Percentiles rank a stretch among this genome's conserved stretches.
phyloP scores from a whole-genome alignment of 1,140 invertebrate genomes.

The Drosophila ohnishii region DNA sequence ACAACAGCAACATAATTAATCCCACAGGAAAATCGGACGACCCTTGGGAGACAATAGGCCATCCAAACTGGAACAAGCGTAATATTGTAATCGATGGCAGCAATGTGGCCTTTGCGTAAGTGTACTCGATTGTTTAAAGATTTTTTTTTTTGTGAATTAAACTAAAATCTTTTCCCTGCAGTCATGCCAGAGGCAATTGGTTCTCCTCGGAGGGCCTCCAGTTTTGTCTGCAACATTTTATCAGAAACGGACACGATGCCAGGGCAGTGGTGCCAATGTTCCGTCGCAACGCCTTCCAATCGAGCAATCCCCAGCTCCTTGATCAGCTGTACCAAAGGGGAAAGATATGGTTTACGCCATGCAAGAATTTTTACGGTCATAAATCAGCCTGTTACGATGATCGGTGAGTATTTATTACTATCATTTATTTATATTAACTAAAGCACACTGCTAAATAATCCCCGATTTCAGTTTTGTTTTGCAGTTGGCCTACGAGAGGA shows the following conservation, averaged over 20 bases:
- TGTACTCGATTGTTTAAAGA: neutral
- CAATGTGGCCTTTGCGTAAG: constrained; percentile 95
- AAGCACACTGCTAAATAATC: neutral
- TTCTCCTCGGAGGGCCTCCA: constrained; percentile 93
- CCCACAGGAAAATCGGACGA: constrained; percentile 28
- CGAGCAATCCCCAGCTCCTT: constrained; percentile 87
- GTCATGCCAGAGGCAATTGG: constrained; percentile 54
- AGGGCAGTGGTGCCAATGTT: constrained; percentile 93
- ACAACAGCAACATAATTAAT: constrained; percentile 74
- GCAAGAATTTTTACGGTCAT: constrained; percentile 88
- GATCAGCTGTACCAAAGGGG: constrained; percentile 88
- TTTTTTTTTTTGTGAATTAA: neutral
- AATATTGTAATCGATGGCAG: constrained; percentile 95
- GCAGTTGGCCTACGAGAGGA: constrained; percentile 91
- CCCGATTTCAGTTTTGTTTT: constrained; percentile 88
- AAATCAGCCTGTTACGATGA: constrained; percentile 95
- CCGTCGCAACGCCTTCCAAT: constrained; percentile 81
- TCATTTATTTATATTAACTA: neutral
- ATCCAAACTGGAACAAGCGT: constrained; percentile 75
- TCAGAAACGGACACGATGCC: constrained; percentile 89
- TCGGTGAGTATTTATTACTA: constrained; percentile 33
- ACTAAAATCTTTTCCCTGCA: constrained; percentile 1
- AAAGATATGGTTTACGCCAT: constrained; percentile 93
- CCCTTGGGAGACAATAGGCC: neutral
- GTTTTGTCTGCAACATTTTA: constrained; percentile 92